A percentile compares a stretch with the other conserved stretches of the same genome.
These are phyloP conservation scores for Sebastes reedi DNA, from an alignment of 2,797 vertebrate species.

Conservation along the genomic window DNA sequence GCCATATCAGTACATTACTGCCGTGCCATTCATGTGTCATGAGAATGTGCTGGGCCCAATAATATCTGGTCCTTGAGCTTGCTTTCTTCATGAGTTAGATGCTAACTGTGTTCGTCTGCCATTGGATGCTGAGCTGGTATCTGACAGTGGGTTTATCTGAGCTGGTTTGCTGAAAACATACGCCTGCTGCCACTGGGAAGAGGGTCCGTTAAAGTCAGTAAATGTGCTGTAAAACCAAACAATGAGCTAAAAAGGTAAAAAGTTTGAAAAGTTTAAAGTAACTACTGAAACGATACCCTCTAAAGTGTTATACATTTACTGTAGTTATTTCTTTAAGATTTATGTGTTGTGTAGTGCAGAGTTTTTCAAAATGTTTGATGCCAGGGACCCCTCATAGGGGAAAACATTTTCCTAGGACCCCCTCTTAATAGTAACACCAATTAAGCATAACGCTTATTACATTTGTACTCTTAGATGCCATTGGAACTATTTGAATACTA, in stretches of 20 bases:
- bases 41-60: not conserved
- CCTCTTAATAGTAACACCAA: too few relatives aligned
- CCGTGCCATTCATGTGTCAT: not conserved
- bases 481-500: too few relatives aligned
- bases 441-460: too few relatives aligned
- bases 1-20: not conserved
- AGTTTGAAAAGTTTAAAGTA: not conserved
- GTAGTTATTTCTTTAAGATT: not conserved
- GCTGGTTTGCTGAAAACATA: not conserved
- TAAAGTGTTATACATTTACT: not conserved
- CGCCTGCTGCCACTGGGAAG: not conserved
- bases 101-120: not conserved
- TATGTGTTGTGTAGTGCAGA: not conserved
- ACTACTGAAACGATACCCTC: not conserved
- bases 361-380: too few relatives aligned
- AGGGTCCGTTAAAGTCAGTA: not conserved
- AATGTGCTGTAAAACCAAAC: not conserved
- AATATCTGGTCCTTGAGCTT: not conserved
- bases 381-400: too few relatives aligned
- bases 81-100: not conserved
- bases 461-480: too few relatives aligned
- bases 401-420: too few relatives aligned
- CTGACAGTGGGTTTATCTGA: not conserved
- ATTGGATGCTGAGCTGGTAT: not conserved
- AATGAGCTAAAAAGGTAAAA: not conserved